Percentiles rank a stretch among this genome's conserved stretches.
Conservation (phyloP, 2,797 vertebrate genomes). For the Myiotriccus ornatus region DNA sequence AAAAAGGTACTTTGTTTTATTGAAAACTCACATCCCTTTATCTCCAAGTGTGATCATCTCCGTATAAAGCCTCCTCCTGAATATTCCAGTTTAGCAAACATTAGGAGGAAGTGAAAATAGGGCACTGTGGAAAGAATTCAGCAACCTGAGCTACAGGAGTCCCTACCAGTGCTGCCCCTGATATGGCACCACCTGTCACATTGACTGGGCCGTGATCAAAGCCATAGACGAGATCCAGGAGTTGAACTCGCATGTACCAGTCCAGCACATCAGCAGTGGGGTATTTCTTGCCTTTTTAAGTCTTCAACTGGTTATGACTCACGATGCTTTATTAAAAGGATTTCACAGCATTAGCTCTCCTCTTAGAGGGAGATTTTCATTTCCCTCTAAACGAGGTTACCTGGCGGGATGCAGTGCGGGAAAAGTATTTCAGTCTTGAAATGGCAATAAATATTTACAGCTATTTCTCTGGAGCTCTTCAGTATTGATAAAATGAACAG, state of each 20-base stretch:
- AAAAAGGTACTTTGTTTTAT: neutral
- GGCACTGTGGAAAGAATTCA: neutral
- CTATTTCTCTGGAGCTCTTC: neutral
- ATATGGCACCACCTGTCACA: fast-evolving
- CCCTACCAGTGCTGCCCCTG: neutral
- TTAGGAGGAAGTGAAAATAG: neutral
- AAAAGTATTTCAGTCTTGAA: neutral
- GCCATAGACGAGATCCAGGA: neutral
- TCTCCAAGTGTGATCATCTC: neutral
- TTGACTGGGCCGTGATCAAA: neutral
- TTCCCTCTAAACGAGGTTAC: neutral
- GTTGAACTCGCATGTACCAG: neutral
- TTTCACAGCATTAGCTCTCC: neutral
- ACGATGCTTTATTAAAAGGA: neutral
- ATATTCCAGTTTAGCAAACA: neutral
- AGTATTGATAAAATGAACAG: slow-evolving; percentile 26
- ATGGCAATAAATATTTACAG: slow-evolving; percentile 16
- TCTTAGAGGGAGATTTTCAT: neutral
- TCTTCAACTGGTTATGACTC: neutral
- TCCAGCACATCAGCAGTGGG: neutral
- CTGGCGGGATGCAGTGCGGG: neutral
- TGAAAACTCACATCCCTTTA: neutral
- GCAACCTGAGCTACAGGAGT: neutral
- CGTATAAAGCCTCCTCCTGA: neutral
- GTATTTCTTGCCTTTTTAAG: neutral